Evolutionary conservation across 2,888 invertebrate genomes (phyloP).

Genomic region (Drosophila pegasa): DNA sequence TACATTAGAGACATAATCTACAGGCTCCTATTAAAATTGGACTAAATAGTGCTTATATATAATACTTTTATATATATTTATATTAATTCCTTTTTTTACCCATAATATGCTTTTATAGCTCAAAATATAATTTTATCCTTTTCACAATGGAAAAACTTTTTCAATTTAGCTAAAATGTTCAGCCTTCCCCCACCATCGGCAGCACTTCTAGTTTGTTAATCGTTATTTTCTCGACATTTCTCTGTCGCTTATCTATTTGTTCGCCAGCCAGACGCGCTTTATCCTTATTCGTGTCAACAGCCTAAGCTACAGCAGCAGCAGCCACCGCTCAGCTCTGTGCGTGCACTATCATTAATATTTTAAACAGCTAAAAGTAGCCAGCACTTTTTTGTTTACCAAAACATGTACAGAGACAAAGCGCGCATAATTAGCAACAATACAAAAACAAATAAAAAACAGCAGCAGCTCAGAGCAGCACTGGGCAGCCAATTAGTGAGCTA

Average conservation of each 20-base stretch:
- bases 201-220: slow-evolving; percentile 36
- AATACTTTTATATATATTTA: not conserved
- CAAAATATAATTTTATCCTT: not conserved
- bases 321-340: slow-evolving; percentile 25
- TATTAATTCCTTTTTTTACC: too few relatives aligned
- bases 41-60: not conserved
- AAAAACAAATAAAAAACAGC: slow-evolving; percentile 34
- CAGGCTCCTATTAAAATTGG: too few relatives aligned
- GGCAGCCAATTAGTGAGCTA: slow-evolving; percentile 56
- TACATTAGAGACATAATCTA: too few relatives aligned
- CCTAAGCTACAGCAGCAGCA: slow-evolving; percentile 1
- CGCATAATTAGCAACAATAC: slow-evolving; percentile 69
- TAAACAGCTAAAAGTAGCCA: slow-evolving; percentile 59
- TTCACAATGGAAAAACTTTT: slow-evolving; percentile 2
- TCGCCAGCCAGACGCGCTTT: slow-evolving; percentile 20
- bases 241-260: slow-evolving; percentile 53
- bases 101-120: not conserved
- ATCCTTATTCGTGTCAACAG: slow-evolving; percentile 23
- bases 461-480: slow-evolving; percentile 28
- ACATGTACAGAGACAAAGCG: slow-evolving; percentile 44
- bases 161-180: slow-evolving; percentile 20
- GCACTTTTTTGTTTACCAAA: slow-evolving; percentile 47
- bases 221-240: slow-evolving; percentile 49
- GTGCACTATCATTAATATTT: slow-evolving; percentile 72
- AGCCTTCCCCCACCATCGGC: not conserved